Percentiles rank a stretch among this genome's conserved stretches.
Evolutionary conservation across 2,113 vertebrate species (phyloP).

Genomic region (Lathamus discolor): DNA sequence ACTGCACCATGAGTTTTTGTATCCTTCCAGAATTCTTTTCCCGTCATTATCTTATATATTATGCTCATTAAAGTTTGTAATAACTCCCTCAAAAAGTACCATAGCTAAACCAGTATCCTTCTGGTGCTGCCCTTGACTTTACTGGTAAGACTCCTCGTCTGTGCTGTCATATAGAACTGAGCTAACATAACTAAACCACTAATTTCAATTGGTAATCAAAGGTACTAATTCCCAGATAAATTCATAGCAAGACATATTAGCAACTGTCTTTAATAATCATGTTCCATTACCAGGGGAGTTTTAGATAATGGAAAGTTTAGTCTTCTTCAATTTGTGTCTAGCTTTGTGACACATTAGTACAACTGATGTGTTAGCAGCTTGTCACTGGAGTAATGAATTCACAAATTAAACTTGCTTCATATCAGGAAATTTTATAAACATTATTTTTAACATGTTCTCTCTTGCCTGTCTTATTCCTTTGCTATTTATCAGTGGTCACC

Average conservation of each 20-base stretch:
- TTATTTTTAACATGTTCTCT: slow-evolving; percentile 48
- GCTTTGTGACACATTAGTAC: slow-evolving; percentile 60
- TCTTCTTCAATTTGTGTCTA: slow-evolving; percentile 68
- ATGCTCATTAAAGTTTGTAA: neutral
- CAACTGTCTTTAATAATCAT: slow-evolving; percentile 61
- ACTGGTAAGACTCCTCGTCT: neutral
- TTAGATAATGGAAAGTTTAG: slow-evolving; percentile 65
- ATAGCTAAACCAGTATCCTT: neutral
- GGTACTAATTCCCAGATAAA: slow-evolving; percentile 38
- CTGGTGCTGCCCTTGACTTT: neutral
- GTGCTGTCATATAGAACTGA: neutral
- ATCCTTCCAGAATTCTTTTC: neutral
- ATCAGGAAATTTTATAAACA: slow-evolving; percentile 35
- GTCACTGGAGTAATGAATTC: slow-evolving; percentile 59
- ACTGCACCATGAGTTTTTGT: neutral
- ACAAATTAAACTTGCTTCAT: slow-evolving; percentile 51
- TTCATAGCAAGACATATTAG: slow-evolving; percentile 45
- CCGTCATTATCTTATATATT: neutral
- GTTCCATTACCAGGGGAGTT: slow-evolving; percentile 42
- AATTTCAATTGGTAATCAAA: slow-evolving; percentile 53
- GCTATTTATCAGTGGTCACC: neutral
- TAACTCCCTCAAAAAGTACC: neutral
- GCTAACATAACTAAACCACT: neutral
- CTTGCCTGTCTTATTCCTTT: neutral
- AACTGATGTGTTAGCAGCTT: slow-evolving; percentile 59